Evolutionary conservation across 2,888 invertebrate species (phyloP).

Genomic region (Ernsta delagoae): DNA sequence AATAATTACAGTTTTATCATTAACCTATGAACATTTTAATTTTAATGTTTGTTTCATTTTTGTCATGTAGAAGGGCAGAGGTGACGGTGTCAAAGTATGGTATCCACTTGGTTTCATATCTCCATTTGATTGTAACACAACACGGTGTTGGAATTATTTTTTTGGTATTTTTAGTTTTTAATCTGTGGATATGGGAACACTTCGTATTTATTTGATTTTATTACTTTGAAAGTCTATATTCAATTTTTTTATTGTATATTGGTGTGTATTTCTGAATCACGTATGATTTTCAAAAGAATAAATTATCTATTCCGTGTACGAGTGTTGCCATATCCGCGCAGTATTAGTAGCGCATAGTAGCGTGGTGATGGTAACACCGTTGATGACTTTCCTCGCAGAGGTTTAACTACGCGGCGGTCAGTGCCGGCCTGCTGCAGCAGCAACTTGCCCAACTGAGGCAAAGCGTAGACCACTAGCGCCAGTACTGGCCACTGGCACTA

Average conservation of each 20-base stretch:
- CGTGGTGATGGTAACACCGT: constrained; percentile 78
- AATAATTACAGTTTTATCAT: not conserved
- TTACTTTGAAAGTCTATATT: not conserved
- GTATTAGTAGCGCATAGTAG: constrained; percentile 42
- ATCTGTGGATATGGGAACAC: constrained; percentile 41
- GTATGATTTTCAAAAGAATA: not conserved
- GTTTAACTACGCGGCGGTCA: constrained; percentile 84
- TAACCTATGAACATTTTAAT: constrained; percentile 1
- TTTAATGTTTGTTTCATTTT: constrained; percentile 10
- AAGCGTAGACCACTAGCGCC: constrained; percentile 65
- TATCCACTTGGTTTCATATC: not conserved
- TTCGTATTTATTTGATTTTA: not conserved
- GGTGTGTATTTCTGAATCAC: not conserved
- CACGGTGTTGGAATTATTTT: constrained; percentile 31
- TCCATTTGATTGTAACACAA: constrained; percentile 29
- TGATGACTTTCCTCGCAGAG: constrained; percentile 74
- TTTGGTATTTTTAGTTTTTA: constrained; percentile 27
- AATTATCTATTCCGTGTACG: not conserved
- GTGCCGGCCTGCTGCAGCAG: constrained; percentile 82
- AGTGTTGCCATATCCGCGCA: constrained; percentile 61
- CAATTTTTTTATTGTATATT: too few relatives aligned
- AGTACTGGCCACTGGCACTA: not conserved
- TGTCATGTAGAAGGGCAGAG: constrained; percentile 16
- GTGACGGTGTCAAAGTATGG: constrained; percentile 11
- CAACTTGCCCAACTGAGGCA: constrained; percentile 80